Evolutionary conservation across 2,888 invertebrate species (phyloP), one percentile per base, ranked within the genome.

Genomic region (Abscondita cerata): DNA sequence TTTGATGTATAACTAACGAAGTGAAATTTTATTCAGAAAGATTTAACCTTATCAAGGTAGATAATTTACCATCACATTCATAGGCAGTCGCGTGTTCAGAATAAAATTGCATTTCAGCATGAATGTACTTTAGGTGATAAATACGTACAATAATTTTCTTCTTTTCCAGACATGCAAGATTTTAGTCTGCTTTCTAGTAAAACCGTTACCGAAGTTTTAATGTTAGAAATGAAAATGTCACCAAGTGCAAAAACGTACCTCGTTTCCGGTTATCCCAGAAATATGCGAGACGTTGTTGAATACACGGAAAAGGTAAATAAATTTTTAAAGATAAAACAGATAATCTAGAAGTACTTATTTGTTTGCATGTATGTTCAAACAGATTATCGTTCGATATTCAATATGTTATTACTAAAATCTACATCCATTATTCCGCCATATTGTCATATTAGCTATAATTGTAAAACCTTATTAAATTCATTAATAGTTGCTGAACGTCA

Each of bases 181-280:
- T 94, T 93, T 81, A 91, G 91, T 65, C 87, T 90, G 74, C 81
- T 95, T 64, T 92, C 93, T 65, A 93, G 93, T 73, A 91, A 89
- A 81, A 93, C 93, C 1, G 93, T 95, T 55, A 91, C 93, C 1
- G 93, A 95, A 79, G 94, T 94, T 3, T 84, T 95, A 60, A 93
- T 94, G 93, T 83, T 94, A 76, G 94, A 94, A 84, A 94, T 95
- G 89, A 94, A 94, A 84, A 93, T 94, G 93, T 91, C 93, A 62
- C 93, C 92, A 62, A 89, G 89, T 64, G 92, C 93, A 69, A 93
- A 91, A 83, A 91, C 93, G 0, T 95, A 91, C 83, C 86, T 95
- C 55, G 89, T 95, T 65, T 93, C 94, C 53, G 95, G 95, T 41
- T 95, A 93, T 83, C 95, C 95, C 18, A 85, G 95, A 66, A 93